A percentile compares a stretch with the other conserved stretches of the same genome.
These are phyloP conservation scores for Oryctes rhinoceros DNA, from an alignment of 1,140 invertebrate species.

Conservation along the genomic window DNA sequence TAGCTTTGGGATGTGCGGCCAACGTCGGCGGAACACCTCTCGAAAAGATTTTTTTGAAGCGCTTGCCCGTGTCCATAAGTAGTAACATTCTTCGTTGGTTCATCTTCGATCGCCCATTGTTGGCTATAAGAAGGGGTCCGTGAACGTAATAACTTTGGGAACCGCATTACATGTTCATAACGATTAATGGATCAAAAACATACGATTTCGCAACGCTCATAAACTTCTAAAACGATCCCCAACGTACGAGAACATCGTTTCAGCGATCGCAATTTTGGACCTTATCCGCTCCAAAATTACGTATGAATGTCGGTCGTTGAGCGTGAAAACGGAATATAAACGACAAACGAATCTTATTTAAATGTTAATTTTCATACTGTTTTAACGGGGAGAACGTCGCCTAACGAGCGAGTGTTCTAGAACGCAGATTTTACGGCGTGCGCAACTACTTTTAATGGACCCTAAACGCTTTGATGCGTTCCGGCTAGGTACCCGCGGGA, in stretches of 20 bases:
- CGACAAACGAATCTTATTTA: not conserved
- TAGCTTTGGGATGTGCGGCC: no score
- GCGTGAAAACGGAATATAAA: not conserved
- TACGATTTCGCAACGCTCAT: no score
- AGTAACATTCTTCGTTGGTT: no score
- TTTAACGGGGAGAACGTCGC: not conserved
- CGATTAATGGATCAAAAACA: no score
- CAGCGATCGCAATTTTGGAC: not conserved
- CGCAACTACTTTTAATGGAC: conserved; percentile 8
- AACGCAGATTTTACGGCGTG: conserved; percentile 11
- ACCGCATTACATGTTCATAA: no score
- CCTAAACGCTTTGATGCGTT: conserved; percentile 16
- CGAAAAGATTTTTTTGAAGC: no score
- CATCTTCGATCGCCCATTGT: no score
- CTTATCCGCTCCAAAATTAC: not conserved
- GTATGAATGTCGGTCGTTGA: not conserved
- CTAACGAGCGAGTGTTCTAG: not conserved
- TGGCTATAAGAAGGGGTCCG: no score
- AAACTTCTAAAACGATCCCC: no score
- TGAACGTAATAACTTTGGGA: no score
- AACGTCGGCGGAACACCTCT: no score
- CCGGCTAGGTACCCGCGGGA: not conserved
- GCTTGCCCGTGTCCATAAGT: no score
- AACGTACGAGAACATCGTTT: not conserved
- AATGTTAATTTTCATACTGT: conserved; percentile 16